Base-by-base conservation (phyloP, 2,797 vertebrate species). In the Arvicola amphibius region DNA sequence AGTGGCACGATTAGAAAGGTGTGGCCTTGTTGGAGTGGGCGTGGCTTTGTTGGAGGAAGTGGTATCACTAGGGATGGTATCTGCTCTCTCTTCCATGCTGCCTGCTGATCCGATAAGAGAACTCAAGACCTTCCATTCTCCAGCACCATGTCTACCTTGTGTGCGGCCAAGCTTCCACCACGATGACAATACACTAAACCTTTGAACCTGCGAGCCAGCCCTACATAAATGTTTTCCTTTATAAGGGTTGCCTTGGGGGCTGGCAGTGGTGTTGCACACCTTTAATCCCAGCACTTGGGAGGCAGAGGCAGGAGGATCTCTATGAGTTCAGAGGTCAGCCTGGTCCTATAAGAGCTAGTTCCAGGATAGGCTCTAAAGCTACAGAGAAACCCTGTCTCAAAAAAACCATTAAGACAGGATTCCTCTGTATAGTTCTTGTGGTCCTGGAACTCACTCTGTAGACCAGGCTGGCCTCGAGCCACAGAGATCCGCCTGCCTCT, bases 201-300 rank as follows among this genome's bases (percentile, higher is more conserved):
- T 23, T 21, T 73, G n/a, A 40, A 73, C 69, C 34, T 73, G 69
- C 23, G 2, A 59, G n/a, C 79, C 79, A 59, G 19, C 3, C n/a
- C n/a, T n/a, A 81, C 37, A 27, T 81, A 59, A 80, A 27, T 27
- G 34, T 16, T 59, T 59, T 59, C 23, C n/a, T 14, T 27, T 56
- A 9, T 14, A 80, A 80, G 53, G 37, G 53, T 59, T 80, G 51
- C 23, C 21, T 21, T 59, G 23, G 12, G 23, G 56, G 19, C 7
- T 6, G 56, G 19, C 56, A 0, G 56, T 56, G 19, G 56, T 21
- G 19, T 6, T 0, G 6, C 19, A 21, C 17, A 1, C 0, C 0
- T 56, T 56, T 56, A 21, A 56, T 56, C 6, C 56, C 56, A 56
- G 56, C 56, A 56, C 56, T 56, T 56, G 56, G 56, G 56, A 56